These are phyloP conservation scores for Choristoneura rosaceana DNA, from an alignment of 2,888 invertebrate genomes.

Conservation along the genomic window DNA sequence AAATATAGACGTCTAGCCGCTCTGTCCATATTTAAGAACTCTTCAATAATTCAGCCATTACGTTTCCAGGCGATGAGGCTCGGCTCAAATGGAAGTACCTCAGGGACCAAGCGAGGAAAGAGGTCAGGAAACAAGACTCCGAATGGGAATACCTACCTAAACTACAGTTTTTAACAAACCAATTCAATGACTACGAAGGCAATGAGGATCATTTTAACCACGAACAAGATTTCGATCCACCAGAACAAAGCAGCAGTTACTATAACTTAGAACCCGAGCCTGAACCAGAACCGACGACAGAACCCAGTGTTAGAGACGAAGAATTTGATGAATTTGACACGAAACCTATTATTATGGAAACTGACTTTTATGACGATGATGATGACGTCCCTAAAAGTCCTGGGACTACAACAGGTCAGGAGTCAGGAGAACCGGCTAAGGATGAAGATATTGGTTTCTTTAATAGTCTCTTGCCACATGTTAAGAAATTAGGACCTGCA, in stretches of 20 bases:
- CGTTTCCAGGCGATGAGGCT: constrained; percentile 75
- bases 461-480: constrained; percentile 77
- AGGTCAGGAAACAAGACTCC: constrained; percentile 74
- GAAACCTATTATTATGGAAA: constrained; percentile 78
- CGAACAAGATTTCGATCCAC: constrained; percentile 60
- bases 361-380: constrained; percentile 80
- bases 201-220: constrained; percentile 53
- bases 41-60: constrained; percentile 28
- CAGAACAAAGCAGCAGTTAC: constrained; percentile 62
- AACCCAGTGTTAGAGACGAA: constrained; percentile 67
- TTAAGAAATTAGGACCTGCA: constrained; percentile 76
- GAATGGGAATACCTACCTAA: constrained; percentile 78
- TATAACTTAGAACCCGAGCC: constrained; percentile 66
- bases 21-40: constrained; percentile 28
- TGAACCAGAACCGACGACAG: constrained; percentile 44
- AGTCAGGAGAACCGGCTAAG: constrained; percentile 59
- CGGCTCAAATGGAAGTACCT: constrained; percentile 81
- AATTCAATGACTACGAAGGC: constrained; percentile 76
- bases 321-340: constrained; percentile 81
- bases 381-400: constrained; percentile 68
- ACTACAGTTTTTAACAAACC: constrained; percentile 74
- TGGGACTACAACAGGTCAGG: constrained; percentile 43
- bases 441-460: constrained; percentile 81
- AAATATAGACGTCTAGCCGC: constrained; percentile 22
- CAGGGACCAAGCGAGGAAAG: constrained; percentile 78